These are phyloP conservation scores for Agrotis ipsilon DNA, from an alignment of 2,888 invertebrate genomes.

Conservation along the genomic window DNA sequence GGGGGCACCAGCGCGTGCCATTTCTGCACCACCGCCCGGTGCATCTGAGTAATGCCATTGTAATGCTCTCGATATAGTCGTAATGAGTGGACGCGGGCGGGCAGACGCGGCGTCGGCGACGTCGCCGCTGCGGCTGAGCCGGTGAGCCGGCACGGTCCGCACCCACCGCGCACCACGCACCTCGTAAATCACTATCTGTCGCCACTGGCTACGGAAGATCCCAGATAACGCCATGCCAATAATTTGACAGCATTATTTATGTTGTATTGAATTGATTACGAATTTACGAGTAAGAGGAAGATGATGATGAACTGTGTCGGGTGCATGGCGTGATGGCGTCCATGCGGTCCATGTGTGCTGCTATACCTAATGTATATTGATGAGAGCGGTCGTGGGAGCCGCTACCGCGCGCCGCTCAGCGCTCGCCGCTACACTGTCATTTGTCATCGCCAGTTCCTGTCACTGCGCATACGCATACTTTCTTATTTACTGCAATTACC, in stretches of 20 bases:
- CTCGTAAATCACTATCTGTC: constrained; percentile 68
- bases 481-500: constrained; percentile 87
- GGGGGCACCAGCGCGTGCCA: constrained; percentile 88
- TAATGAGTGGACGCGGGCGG: constrained; percentile 78
- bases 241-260: constrained; percentile 67
- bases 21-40: constrained; percentile 90
- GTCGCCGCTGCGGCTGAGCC: constrained; percentile 65
- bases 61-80: constrained; percentile 90
- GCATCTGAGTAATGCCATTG: constrained; percentile 91
- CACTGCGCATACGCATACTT: constrained; percentile 84
- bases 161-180: constrained; percentile 38
- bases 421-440: constrained; percentile 77
- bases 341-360: constrained; percentile 61
- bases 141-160: constrained; percentile 51
- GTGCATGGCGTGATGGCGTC: constrained; percentile 55
- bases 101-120: constrained; percentile 86
- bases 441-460: constrained; percentile 88
- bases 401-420: constrained; percentile 61
- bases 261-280: constrained; percentile 67
- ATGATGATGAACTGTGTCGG: constrained; percentile 62
- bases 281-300: constrained; percentile 58
- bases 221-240: constrained; percentile 66
- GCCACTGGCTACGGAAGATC: constrained; percentile 59
- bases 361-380: constrained; percentile 82
- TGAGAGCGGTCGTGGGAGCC: constrained; percentile 84